A percentile compares a stretch with the other conserved stretches of the same genome.
phyloP scores from a whole-genome alignment of 2,113 vertebrate genomes.

The Aptenodytes forsteri region DNA sequence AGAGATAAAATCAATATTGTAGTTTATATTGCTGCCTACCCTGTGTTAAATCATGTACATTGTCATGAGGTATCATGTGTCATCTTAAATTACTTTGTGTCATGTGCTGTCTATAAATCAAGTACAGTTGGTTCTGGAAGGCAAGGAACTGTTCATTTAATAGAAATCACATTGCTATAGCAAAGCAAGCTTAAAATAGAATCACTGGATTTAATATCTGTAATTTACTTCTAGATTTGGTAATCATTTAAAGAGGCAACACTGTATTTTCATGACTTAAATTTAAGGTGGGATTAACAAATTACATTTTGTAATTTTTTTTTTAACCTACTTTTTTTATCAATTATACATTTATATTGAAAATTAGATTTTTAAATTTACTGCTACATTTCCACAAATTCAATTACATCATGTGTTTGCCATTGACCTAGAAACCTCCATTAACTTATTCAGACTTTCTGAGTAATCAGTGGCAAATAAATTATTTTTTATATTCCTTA shows the following conservation, averaged over 20 bases:
- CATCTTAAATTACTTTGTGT: neutral
- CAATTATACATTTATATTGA: neutral
- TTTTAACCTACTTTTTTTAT: neutral
- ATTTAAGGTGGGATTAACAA: neutral
- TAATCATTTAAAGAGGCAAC: neutral
- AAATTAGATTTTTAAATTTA: neutral
- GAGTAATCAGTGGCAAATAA: neutral
- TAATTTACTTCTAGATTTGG: neutral
- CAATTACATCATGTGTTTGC: neutral
- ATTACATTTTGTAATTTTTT: neutral
- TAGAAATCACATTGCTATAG: slow-evolving; percentile 21
- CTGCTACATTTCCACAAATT: neutral
- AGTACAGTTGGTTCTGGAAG: slow-evolving; percentile 35
- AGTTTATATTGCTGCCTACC: neutral
- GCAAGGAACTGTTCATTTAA: slow-evolving; percentile 20
- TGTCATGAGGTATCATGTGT: neutral
- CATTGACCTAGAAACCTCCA: slow-evolving; percentile 53
- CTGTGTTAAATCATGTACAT: neutral
- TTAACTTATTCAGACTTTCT: neutral
- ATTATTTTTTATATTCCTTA: neutral
- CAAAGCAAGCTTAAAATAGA: neutral
- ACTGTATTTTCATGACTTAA: neutral
- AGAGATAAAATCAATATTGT: slow-evolving; percentile 19
- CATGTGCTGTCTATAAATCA: slow-evolving; percentile 8
- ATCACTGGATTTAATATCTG: neutral